phyloP scores from a whole-genome alignment of 2,888 invertebrate species.

The Scaeva pyrastri region DNA sequence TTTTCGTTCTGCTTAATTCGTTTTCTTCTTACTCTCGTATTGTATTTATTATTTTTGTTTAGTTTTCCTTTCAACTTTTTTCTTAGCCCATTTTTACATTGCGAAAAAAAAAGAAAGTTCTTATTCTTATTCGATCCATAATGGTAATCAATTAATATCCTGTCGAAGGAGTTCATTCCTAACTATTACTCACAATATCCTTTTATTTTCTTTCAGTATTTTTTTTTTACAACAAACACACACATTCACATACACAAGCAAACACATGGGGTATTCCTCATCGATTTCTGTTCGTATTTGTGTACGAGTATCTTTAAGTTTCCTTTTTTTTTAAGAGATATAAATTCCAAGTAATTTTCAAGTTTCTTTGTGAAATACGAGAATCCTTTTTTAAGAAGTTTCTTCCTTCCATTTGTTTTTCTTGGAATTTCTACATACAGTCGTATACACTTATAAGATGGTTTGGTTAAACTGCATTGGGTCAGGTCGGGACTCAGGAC shows the following conservation, averaged over 20 bases:
- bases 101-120: not conserved
- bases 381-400: not conserved
- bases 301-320: not conserved
- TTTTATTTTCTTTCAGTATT: not conserved
- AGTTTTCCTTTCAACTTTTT: not conserved
- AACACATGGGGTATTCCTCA: not conserved
- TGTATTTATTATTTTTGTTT: not conserved
- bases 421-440: too few relatives aligned
- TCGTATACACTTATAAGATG: not conserved
- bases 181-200: slow-evolving; percentile 13
- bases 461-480: not conserved
- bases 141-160: slow-evolving; percentile 27
- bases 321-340: not conserved
- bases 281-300: not conserved
- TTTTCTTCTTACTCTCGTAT: not conserved
- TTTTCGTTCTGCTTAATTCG: not conserved
- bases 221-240: not conserved
- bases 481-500: not conserved
- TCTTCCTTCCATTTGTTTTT: slow-evolving; percentile 6
- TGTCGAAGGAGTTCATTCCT: slow-evolving; percentile 17
- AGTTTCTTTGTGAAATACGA: slow-evolving; percentile 8
- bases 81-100: too few relatives aligned
- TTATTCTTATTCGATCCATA: not conserved
- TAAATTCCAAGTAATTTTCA: slow-evolving; percentile 22
- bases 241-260: not conserved